Base-by-base conservation (phyloP, 37 sponge, comb jelly and placozoan genomes). In the Trichoplax adhaerens region DNA sequence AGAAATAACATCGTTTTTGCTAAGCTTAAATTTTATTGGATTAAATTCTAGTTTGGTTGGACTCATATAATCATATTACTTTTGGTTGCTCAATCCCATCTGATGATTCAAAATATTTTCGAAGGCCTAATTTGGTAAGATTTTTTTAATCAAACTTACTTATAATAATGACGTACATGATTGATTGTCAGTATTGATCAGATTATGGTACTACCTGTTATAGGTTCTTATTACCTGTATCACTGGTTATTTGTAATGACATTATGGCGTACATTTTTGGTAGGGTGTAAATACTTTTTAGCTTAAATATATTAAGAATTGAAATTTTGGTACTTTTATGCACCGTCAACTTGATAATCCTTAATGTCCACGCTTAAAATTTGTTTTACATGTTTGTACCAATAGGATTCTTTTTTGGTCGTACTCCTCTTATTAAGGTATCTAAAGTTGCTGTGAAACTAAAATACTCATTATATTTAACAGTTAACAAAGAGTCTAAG, bases 201-300 rank as follows among this genome's bases (percentile, higher is more conserved):
- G 62, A 60, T 60, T 60, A 60, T n/a, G 62, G 62, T 60, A 60
- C 68, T 66, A 50, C 48, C 5, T 47, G 3, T 5, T 63, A 6
- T 66, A 74, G 75, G 75, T 29, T 91, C 74, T 76, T 95, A 3
- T 75, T 87, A 51, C 91, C 97, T n/a, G 82, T 91, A 54, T 79
- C 83, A 61, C 73, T 91, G 84, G 97, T 95, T 53, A 81, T 95
- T 53, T 91, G 97, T 75, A 95, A 95, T 74, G 97, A 95, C 82
- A 90, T 95, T 64, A 83, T 85, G 84, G 97, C 97, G 53, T 95
- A 95, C 62, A 65, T 95, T 57, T 95, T 83, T 77, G 97, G 3
- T 68, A 3, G 3, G 5, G 5, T 1, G 4, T 69, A 5, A 55
- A 59, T 5, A 29, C 50, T 68, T 54, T 1, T 0, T n/a, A 64